A percentile compares a stretch with the other conserved stretches of the same genome.
phyloP scores from a whole-genome alignment of 2,888 invertebrate genomes.

The Isoperla grammatica region DNA sequence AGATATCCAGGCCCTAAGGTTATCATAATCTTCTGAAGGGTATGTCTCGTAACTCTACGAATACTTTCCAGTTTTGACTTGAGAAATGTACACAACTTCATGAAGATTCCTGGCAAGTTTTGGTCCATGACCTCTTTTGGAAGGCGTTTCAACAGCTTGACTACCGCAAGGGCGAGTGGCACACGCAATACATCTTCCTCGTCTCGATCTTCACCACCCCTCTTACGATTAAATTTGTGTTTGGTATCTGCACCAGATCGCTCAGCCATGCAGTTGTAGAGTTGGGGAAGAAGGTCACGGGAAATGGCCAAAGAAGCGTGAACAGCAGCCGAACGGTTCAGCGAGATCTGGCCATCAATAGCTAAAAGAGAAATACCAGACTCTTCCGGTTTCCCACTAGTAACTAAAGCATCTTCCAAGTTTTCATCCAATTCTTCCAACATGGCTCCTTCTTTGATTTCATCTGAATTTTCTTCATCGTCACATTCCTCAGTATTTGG shows the following conservation, averaged over 20 bases:
- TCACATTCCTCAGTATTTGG: background rate
- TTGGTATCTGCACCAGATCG: slow-evolving; percentile 64
- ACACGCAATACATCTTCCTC: slow-evolving; percentile 85
- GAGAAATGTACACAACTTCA: slow-evolving; percentile 85
- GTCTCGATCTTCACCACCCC: slow-evolving; percentile 65
- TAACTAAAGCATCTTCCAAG: background rate
- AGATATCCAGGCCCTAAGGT: slow-evolving; percentile 80
- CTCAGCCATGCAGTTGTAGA: slow-evolving; percentile 66
- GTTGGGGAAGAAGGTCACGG: slow-evolving; percentile 67
- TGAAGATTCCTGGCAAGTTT: slow-evolving; percentile 75
- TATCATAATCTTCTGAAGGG: slow-evolving; percentile 85
- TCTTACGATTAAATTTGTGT: slow-evolving; percentile 72
- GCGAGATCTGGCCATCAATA: slow-evolving; percentile 44
- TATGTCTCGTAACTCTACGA: slow-evolving; percentile 76
- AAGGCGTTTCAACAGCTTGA: slow-evolving; percentile 83
- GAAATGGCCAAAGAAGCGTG: slow-evolving; percentile 67
- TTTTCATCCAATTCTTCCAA: background rate
- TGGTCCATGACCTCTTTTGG: slow-evolving; percentile 68
- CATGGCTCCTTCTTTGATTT: background rate
- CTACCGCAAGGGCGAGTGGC: slow-evolving; percentile 87
- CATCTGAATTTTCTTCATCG: background rate
- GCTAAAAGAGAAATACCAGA: background rate
- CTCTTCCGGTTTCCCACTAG: background rate
- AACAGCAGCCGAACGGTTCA: slow-evolving; percentile 67
- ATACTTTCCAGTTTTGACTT: slow-evolving; percentile 85